Base-by-base conservation (phyloP, 2,113 vertebrate genomes). In the Apaloderma vittatum region DNA sequence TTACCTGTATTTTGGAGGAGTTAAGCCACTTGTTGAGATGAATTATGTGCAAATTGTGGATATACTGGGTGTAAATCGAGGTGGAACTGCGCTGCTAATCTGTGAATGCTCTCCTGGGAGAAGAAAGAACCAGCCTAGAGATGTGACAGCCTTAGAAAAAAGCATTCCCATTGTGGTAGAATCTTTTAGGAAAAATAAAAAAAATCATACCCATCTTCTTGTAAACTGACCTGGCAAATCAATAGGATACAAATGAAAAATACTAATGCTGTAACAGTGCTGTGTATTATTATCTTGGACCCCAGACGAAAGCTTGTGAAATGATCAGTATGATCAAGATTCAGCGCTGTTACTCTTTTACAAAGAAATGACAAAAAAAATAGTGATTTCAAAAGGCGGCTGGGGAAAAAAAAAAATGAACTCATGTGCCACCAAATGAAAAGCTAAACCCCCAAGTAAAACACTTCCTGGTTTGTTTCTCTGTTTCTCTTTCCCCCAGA, bases 141-240 rank as follows among this genome's bases (percentile, higher is more conserved):
- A 77, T 48, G 46, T 91, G 91, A 86, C 40, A 93, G 59, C 40
- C 62, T 92, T 59, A n/a, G n/a, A 88, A 79, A 72, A 93, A 94
- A 96, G 26, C 46, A 49, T 95, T 96, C 73, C 92, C 58, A 48
- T 15, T 5, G 73, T 79, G 76, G 58, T 76, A 90, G 49, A 86
- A 37, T 94, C 85, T 95, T 93, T 94, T 83, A 94, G 87, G 37
- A n/a, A n/a, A 11, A 40, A 40, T 8, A 88, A 78, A 48, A 94
- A 88, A 96, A 96, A 96, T 96, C 93, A 89, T 61, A 75, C 89
- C 54, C 55, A 87, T 95, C 85, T 96, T 86, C 96, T 96, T 94
- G 82, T 90, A 97, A 97, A 97, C 95, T 98, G 92, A 97, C 83
- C 92, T 97, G 91, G 93, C 96, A 97, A 98, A 98, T 97, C 97